Evolutionary conservation across 2,888 invertebrate species (phyloP), one percentile per base, ranked within the genome.

Genomic region (Tiliacea aurago): DNA sequence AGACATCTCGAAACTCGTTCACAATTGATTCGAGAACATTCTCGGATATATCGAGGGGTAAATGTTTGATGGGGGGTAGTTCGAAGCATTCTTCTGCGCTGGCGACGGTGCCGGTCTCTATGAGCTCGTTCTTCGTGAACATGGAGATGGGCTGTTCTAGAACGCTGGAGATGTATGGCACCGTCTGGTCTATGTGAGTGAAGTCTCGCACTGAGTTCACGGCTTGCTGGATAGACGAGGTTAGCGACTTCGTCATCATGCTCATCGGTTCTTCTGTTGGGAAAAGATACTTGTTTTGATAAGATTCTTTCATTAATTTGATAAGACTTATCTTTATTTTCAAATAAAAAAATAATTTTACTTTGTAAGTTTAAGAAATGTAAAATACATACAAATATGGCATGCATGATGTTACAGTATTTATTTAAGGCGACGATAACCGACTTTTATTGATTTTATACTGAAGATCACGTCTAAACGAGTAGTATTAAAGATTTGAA

Each of bases 31-130:
- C 93, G 1, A 96, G 83, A 11, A 96, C 94, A 74, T 94, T 93
- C 15, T 90, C 91, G 0, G 95, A 92, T 23, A 97, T 92, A 85
- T 97, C 96, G 4, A 90, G 84, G 1, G 96, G 95, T 0, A 97
- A 90, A 7, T 94, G 92, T 84, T 96, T 96, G 15, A 97, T 95
- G 1, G 97, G 97, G 5, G 98, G 97, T 64, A 97, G 90, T 92
- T 98, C 98, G 88, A 97, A 97, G 80, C 98, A 98, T 91, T 98
- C 98, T 88, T 98, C 98, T 0, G 98, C 98, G 86, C 96, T 97
- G 18, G 90, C 86, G 47, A 91, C 97, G 0, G 94, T 88, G 23
- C 91, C 93, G 18, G 90, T 91, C 83, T 91, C 96, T 81, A 89
- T 85, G 45, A 85, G 78, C 71, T 94, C 95, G 88, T 93, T 91